Evolutionary conservation across 2,888 invertebrate genomes (phyloP).

Genomic region (Epinotia demarniana): DNA sequence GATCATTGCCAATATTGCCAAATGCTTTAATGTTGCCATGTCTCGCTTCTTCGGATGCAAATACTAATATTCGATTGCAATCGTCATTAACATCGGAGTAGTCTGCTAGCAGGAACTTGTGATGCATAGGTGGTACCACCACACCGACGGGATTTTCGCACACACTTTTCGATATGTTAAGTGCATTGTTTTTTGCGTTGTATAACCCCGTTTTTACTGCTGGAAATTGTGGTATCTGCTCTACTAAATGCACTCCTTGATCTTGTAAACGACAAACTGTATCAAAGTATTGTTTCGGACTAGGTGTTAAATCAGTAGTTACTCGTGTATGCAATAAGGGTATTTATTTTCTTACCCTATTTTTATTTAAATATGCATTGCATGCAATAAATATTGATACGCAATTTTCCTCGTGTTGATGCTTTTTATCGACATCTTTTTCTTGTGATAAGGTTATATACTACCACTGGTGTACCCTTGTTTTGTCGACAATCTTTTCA

Average conservation of each 20-base stretch:
- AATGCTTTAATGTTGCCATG: slow-evolving; percentile 11
- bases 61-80: slow-evolving; percentile 20
- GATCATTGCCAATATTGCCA: slow-evolving; percentile 11
- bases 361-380: slow-evolving; percentile 13
- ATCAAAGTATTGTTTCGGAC: slow-evolving; percentile 16
- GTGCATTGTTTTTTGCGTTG: slow-evolving; percentile 2
- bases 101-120: slow-evolving; percentile 7
- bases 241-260: slow-evolving; percentile 17
- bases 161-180: slow-evolving; percentile 6
- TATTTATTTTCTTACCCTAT: slow-evolving; percentile 1
- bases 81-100: slow-evolving; percentile 6
- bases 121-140: background rate
- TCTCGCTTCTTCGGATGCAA: slow-evolving; percentile 8
- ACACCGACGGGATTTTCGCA: slow-evolving; percentile 2
- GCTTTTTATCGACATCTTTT: slow-evolving; percentile 2
- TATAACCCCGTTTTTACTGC: slow-evolving; percentile 4
- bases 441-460: slow-evolving; percentile 11
- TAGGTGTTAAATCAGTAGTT: slow-evolving; percentile 22
- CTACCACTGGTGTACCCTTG: background rate
- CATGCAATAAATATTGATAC: no score
- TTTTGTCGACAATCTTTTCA: background rate
- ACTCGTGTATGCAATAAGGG: slow-evolving; percentile 10
- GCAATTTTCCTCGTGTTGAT: slow-evolving; percentile 10
- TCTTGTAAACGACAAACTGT: slow-evolving; percentile 14
- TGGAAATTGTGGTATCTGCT: slow-evolving; percentile 9